Percentiles rank a stretch among this genome's conserved stretches.
Conservation (phyloP, 2,113 vertebrate species). For the Tragulus kanchil region DNA sequence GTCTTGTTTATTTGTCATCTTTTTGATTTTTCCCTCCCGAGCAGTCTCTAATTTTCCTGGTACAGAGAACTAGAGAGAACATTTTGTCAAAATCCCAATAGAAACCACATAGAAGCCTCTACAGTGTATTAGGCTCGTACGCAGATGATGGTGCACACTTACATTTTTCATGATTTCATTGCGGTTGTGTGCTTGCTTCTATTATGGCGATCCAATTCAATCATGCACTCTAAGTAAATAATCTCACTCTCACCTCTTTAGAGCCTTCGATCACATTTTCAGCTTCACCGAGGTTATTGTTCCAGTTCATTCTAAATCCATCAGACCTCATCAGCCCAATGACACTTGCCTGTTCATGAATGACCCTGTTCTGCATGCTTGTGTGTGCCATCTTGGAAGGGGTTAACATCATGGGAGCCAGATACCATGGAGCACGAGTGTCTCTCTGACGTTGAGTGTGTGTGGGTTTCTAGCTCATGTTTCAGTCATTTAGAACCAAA, state of each 20-base stretch:
- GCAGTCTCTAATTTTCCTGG: background rate
- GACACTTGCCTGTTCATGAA: rapidly evolving
- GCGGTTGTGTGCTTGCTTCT: background rate
- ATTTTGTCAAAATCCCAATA: background rate
- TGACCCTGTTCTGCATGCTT: rapidly evolving
- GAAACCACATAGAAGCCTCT: background rate
- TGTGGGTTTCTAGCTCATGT: background rate
- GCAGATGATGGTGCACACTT: rapidly evolving
- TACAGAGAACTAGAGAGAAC: background rate
- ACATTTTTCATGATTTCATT: too few species aligned
- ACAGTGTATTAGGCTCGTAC: rapidly evolving
- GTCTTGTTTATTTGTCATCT: background rate
- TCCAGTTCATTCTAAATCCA: background rate
- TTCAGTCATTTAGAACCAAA: background rate
- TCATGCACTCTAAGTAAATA: background rate
- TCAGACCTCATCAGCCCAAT: background rate
- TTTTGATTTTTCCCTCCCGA: background rate
- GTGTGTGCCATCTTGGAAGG: rapidly evolving
- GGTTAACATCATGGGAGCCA: rapidly evolving
- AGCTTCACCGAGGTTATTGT: background rate
- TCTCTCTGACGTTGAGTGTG: background rate
- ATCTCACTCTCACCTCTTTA: background rate
- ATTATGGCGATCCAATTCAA: background rate
- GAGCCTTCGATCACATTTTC: background rate
- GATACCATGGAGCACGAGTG: too few species aligned